A percentile compares a stretch with the other conserved stretches of the same genome.
phyloP scores from a whole-genome alignment of 2,797 vertebrate genomes.

The Onychomys leucogaster region DNA sequence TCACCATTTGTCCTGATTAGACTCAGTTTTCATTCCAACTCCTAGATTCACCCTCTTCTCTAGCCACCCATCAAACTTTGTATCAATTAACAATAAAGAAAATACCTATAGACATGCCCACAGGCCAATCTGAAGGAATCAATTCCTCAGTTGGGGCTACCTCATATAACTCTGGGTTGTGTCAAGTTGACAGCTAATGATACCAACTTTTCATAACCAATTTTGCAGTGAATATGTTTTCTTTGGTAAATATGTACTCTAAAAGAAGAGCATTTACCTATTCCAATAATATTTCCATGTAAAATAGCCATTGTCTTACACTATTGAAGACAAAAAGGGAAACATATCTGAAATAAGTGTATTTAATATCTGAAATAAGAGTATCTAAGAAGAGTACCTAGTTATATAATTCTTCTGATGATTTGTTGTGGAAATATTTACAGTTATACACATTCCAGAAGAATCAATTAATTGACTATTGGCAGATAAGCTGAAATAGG shows the following conservation, averaged over 20 bases:
- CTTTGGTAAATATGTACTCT: neutral
- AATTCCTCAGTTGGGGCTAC: too few relatives aligned
- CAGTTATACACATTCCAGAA: neutral
- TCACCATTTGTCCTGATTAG: neutral
- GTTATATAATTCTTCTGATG: neutral
- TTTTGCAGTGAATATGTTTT: neutral
- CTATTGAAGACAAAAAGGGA: neutral
- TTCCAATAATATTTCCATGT: neutral
- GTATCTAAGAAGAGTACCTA: neutral
- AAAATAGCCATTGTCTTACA: neutral
- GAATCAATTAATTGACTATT: neutral
- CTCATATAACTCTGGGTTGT: neutral
- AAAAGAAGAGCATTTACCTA: neutral
- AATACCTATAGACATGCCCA: neutral
- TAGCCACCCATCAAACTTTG: neutral
- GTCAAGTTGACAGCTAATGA: neutral
- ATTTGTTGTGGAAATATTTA: neutral
- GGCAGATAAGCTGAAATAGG: neutral
- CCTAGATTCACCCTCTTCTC: neutral
- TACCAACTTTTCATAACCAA: neutral
- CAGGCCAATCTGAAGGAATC: neutral
- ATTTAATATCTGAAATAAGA: too few relatives aligned
- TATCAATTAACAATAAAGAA: neutral
- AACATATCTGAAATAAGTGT: neutral
- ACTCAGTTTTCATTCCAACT: neutral